These are phyloP conservation scores for Monopis laevigella DNA, from an alignment of 2,888 invertebrate genomes.

Conservation along the genomic window DNA sequence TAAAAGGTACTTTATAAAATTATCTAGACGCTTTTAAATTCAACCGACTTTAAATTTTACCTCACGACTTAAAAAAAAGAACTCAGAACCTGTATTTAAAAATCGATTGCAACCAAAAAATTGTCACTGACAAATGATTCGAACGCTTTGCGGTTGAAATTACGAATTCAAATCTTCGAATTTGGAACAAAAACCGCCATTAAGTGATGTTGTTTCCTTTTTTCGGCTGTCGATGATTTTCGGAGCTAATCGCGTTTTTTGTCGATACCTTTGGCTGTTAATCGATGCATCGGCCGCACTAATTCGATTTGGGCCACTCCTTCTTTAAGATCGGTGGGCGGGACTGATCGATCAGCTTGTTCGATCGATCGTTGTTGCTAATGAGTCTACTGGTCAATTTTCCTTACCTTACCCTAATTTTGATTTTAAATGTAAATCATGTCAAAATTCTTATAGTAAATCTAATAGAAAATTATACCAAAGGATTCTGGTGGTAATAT, in stretches of 20 bases:
- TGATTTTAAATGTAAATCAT: no score
- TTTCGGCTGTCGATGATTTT: slow-evolving; percentile 60
- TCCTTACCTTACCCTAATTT: no score
- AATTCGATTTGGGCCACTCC: slow-evolving; percentile 64
- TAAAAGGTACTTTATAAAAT: no score
- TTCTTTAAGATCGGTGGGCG: slow-evolving; percentile 51
- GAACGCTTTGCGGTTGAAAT: slow-evolving; percentile 64
- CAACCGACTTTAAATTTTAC: no score
- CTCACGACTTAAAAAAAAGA: slow-evolving; percentile 22
- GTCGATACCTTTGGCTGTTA: slow-evolving; percentile 48
- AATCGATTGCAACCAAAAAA: slow-evolving; percentile 66
- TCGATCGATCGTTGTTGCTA: slow-evolving; percentile 2
- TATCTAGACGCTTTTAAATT: no score
- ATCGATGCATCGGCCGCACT: slow-evolving; percentile 60
- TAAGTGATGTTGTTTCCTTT: slow-evolving; percentile 58
- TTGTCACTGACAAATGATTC: slow-evolving; percentile 68
- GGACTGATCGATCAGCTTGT: slow-evolving; percentile 44
- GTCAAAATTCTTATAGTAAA: no score
- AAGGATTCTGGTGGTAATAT: no score
- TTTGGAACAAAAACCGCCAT: slow-evolving; percentile 64
- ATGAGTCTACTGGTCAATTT: not conserved
- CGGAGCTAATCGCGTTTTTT: slow-evolving; percentile 64
- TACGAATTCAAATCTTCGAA: slow-evolving; percentile 65
- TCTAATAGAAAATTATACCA: no score
- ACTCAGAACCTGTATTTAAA: slow-evolving; percentile 61